Evolutionary conservation across 2,888 invertebrate genomes (phyloP).

Genomic region (Odontothrips loti): DNA sequence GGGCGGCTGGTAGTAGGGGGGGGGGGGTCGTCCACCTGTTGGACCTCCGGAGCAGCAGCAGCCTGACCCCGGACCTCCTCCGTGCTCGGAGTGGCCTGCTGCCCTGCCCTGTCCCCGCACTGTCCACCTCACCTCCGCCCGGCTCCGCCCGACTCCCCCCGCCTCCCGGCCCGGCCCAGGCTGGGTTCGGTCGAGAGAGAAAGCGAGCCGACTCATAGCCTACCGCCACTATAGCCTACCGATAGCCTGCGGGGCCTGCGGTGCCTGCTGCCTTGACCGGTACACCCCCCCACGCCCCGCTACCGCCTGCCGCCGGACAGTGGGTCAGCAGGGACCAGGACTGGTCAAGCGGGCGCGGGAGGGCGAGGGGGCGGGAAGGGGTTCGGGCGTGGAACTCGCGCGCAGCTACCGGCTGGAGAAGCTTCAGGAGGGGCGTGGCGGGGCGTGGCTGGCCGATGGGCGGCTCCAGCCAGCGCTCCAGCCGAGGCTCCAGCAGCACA

Average conservation of each 20-base stretch:
- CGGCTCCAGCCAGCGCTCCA: background rate
- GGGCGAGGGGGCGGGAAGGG: background rate
- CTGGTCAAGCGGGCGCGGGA: background rate
- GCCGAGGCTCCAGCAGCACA: background rate
- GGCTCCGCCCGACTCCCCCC: too few relatives aligned
- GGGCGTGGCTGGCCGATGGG: background rate
- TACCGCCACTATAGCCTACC: conserved; percentile 4
- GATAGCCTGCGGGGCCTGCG: conserved; percentile 1
- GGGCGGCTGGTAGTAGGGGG: too few relatives aligned
- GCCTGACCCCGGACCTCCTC: too few relatives aligned
- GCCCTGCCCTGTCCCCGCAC: too few relatives aligned
- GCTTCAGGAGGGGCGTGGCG: background rate
- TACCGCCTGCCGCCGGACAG: background rate
- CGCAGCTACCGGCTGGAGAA: background rate
- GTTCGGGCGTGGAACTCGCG: background rate
- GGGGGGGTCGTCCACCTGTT: too few relatives aligned
- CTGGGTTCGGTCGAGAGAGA: background rate
- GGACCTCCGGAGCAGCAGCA: too few relatives aligned
- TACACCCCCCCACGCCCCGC: background rate
- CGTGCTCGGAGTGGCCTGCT: too few relatives aligned
- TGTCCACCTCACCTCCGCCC: too few relatives aligned
- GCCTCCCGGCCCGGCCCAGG: too few relatives aligned
- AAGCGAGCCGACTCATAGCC: background rate
- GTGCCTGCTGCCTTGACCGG: background rate
- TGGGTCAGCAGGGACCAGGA: conserved; percentile 18